phyloP scores from a whole-genome alignment of 2,888 invertebrate species.

The Cartodere bifasciata region DNA sequence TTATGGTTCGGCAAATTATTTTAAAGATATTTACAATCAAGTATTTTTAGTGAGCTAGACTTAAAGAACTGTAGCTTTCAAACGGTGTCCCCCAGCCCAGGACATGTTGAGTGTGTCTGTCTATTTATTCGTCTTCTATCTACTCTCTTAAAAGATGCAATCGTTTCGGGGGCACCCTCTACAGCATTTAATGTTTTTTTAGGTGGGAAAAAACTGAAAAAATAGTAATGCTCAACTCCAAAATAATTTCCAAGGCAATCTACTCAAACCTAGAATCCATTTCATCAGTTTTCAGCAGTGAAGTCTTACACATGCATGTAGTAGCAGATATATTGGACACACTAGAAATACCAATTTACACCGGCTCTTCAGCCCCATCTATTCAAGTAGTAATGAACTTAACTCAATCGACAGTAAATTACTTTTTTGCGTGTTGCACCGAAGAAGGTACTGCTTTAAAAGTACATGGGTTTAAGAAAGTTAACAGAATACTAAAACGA shows the following conservation, averaged over 20 bases:
- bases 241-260: conserved; percentile 36
- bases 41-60: too few relatives aligned
- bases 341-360: conserved; percentile 45
- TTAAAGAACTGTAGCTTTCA: too few relatives aligned
- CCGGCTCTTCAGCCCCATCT: conserved; percentile 38
- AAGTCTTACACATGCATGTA: conserved; percentile 37
- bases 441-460: conserved; percentile 52
- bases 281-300: conserved; percentile 30
- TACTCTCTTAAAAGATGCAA: too few relatives aligned
- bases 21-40: too few relatives aligned
- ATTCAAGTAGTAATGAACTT: conserved; percentile 56
- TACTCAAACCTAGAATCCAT: conserved; percentile 37
- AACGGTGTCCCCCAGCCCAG: too few relatives aligned
- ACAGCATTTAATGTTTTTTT: too few relatives aligned
- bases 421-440: conserved; percentile 62
- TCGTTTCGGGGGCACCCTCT: too few relatives aligned
- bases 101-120: too few relatives aligned
- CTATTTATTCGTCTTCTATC: too few relatives aligned
- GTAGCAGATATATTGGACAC: conserved; percentile 51
- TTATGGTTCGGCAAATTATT: too few relatives aligned
- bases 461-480: conserved; percentile 50
- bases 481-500: conserved; percentile 49
- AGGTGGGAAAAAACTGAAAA: conserved; percentile 52
- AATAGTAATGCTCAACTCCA: conserved; percentile 32
- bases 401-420: conserved; percentile 57